Percentiles rank a stretch among this genome's conserved stretches.
phyloP scores from a whole-genome alignment of 2,888 invertebrate species.

The Cantharis nigra region DNA sequence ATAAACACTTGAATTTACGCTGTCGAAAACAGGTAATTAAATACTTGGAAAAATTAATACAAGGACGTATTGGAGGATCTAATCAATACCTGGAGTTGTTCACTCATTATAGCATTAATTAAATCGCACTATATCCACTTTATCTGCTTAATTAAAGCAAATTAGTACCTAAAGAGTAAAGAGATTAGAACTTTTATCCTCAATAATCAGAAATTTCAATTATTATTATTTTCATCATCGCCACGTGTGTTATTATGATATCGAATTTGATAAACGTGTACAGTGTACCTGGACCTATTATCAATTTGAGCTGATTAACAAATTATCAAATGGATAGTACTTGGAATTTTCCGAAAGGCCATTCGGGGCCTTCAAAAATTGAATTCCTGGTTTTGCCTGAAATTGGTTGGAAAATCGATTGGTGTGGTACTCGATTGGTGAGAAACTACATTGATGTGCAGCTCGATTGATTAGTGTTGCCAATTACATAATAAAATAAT shows the following conservation, averaged over 20 bases:
- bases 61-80: not conserved
- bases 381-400: too few relatives aligned
- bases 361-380: too few relatives aligned
- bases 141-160: not conserved
- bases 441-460: too few relatives aligned
- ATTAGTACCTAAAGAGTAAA: not conserved
- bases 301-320: not conserved
- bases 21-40: not conserved
- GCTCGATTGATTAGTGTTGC: too few relatives aligned
- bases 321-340: too few relatives aligned
- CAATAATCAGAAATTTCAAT: not conserved
- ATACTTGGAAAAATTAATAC: not conserved
- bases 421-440: too few relatives aligned
- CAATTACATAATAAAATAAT: too few relatives aligned
- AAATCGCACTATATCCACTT: not conserved
- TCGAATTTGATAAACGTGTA: not conserved
- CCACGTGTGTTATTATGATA: not conserved
- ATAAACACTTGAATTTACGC: not conserved
- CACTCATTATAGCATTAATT: not conserved
- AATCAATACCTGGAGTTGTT: not conserved
- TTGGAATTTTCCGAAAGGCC: too few relatives aligned
- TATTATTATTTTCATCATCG: not conserved
- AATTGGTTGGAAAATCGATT: too few relatives aligned
- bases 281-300: not conserved
- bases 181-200: not conserved